phyloP scores from a whole-genome alignment of 2,888 invertebrate genomes.

The Dasypogon diadema region DNA sequence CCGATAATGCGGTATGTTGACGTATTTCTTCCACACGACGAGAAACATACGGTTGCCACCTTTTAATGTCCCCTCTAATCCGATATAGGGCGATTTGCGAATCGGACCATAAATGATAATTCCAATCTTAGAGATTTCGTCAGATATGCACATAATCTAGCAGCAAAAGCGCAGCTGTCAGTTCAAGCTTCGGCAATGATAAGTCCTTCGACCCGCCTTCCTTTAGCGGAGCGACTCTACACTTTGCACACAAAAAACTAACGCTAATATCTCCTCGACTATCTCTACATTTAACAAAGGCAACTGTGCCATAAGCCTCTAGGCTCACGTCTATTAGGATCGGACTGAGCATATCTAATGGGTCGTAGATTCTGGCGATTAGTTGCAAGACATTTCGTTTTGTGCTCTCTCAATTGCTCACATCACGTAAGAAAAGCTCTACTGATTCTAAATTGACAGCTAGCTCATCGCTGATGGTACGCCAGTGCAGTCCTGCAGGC shows the following conservation, averaged over 20 bases:
- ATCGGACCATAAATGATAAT: neutral
- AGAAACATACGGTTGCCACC: neutral
- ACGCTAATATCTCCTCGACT: neutral
- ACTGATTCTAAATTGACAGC: neutral
- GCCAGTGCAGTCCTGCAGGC: neutral
- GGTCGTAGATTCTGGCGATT: neutral
- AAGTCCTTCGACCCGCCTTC: neutral
- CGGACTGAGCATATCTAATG: neutral
- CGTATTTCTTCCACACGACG: neutral
- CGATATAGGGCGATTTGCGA: neutral
- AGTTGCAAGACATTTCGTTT: neutral
- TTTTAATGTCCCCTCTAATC: neutral
- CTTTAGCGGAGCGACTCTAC: neutral
- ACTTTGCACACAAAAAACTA: neutral
- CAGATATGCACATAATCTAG: neutral
- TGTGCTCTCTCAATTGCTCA: neutral
- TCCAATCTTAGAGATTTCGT: neutral
- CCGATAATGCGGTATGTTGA: neutral
- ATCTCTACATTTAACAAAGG: neutral
- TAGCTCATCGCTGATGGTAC: neutral
- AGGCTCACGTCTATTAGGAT: slow-evolving; percentile 32
- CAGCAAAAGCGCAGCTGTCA: neutral
- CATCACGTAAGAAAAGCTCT: neutral
- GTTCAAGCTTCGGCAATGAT: neutral
- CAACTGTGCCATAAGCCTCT: slow-evolving; percentile 45